phyloP scores from a whole-genome alignment of 2,113 vertebrate species.

The Ochotona curzoniae region DNA sequence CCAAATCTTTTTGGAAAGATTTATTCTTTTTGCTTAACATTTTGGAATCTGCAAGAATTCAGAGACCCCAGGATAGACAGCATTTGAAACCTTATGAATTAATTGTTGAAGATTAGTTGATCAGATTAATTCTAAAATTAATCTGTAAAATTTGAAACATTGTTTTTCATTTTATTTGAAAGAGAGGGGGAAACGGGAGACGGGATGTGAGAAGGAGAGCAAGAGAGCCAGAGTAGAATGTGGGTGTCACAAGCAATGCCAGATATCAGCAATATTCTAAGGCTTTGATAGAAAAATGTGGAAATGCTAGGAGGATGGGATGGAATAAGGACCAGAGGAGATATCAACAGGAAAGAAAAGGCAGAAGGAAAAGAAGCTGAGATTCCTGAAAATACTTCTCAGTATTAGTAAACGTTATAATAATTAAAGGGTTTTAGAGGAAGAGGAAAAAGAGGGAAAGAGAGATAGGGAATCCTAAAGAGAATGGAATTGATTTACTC shows the following conservation, averaged over 20 bases:
- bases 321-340: background rate
- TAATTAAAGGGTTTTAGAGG: background rate
- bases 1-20: background rate
- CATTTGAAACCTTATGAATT: background rate
- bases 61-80: background rate
- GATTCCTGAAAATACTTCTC: background rate
- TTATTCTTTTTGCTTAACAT: conserved; percentile 36
- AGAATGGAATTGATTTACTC: background rate
- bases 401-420: background rate
- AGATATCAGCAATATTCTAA: background rate
- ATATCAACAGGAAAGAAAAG: background rate
- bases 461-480: background rate
- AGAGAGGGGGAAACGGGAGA: no score
- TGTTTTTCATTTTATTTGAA: no score
- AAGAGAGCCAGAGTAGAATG: no score
- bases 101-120: background rate
- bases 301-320: background rate
- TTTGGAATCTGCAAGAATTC: conserved; percentile 37
- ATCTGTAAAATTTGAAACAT: no score
- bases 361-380: conserved; percentile 6
- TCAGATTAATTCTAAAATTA: background rate
- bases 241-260: no score
- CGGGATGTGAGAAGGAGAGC: no score
- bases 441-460: no score
- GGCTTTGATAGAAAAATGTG: background rate